Base-by-base conservation (phyloP, 2,797 vertebrate genomes). In the Telmatherina bonti region DNA sequence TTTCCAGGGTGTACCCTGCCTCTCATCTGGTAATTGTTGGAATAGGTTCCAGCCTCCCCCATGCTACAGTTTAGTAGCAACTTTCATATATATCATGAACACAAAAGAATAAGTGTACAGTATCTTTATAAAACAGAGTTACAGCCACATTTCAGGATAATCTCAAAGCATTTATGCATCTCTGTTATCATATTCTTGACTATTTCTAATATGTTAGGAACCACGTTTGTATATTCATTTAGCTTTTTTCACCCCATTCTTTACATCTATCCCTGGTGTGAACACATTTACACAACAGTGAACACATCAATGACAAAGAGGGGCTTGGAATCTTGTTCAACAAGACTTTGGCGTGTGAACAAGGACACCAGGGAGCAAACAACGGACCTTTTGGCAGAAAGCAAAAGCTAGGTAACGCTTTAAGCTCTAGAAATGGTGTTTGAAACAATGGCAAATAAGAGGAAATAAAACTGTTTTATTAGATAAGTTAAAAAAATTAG, bases 401-500 rank as follows among this genome's bases (percentile, higher is more conserved):
- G n/a, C n/a, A n/a, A n/a, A n/a, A n/a, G n/a, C n/a, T n/a, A n/a
- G n/a, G n/a, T n/a, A n/a, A n/a, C n/a, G n/a, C n/a, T n/a, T n/a
- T n/a, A n/a, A 20, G 41, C 24, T 12, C 53, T 51, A 7, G 22
- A 35, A 9, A 52, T 64, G 1, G 33, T 41, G 20, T 57, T 63
- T 36, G 53, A 12, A 43, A 43, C 3, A 51, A 57, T 10, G 56
- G 26, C 36, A 35, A 54, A 70, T 26, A 13, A 65, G 30, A 58
- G 54, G 41, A 5, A 45, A 27, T 18, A 53, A 36, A 62, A 20
- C 20, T 22, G 35, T 7, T 59, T 65, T 52, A 35, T 53, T 15
- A 26, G 35, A 33, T 30, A 29, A 1, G n/a, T n/a, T n/a, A n/a
- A n/a, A n/a, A n/a, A n/a, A n/a, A n/a, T n/a, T n/a, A n/a, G 9